A percentile compares a stretch with the other conserved stretches of the same genome.
These are phyloP conservation scores for Matsumyia berberina DNA, from an alignment of 2,888 invertebrate genomes.

Conservation along the genomic window DNA sequence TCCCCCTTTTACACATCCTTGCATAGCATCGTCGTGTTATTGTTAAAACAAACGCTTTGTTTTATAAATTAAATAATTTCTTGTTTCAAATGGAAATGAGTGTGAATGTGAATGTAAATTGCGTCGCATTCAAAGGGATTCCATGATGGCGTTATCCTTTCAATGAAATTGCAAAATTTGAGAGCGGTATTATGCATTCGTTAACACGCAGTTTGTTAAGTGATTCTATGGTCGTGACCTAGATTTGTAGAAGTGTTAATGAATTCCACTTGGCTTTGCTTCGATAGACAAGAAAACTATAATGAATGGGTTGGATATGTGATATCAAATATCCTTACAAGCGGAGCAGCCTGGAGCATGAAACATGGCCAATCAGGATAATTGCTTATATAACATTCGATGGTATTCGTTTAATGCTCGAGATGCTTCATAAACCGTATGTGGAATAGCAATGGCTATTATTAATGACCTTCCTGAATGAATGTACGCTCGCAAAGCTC, in stretches of 20 bases:
- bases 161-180: too few species aligned
- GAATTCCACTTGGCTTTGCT: background rate
- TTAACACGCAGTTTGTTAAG: background rate
- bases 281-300: background rate
- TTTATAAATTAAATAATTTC: constrained; percentile 4
- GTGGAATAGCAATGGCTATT: background rate
- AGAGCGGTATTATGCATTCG: background rate
- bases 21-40: background rate
- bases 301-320: background rate
- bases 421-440: background rate
- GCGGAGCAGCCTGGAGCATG: background rate
- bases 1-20: too few species aligned
- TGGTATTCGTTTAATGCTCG: constrained; percentile 12
- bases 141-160: background rate
- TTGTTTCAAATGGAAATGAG: background rate
- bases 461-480: too few species aligned
- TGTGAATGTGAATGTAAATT: constrained; percentile 2
- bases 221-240: constrained; percentile 15
- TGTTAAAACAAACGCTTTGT: background rate
- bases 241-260: constrained; percentile 11
- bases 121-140: background rate
- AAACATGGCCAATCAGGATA: constrained; percentile 8
- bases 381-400: constrained; percentile 7
- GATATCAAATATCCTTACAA: constrained; percentile 17
- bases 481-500: background rate